phyloP scores from a whole-genome alignment of 2,797 vertebrate species.

The Mus spretus region DNA sequence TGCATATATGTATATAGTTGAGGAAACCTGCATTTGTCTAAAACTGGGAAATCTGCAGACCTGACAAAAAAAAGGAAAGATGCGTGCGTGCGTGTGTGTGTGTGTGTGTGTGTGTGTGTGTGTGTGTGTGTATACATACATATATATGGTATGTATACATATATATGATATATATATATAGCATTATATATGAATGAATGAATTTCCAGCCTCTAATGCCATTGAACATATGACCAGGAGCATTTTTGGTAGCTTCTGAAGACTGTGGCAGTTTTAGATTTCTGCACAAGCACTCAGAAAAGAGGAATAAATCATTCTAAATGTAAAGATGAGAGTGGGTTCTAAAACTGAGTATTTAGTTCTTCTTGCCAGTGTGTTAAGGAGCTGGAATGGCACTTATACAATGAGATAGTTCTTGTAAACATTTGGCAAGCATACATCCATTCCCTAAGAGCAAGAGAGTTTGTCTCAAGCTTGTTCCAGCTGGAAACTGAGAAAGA shows the following conservation, averaged over 20 bases:
- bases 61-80: constrained; percentile 44
- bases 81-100: not conserved
- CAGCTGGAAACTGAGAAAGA: constrained; percentile 63
- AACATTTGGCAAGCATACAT: constrained; percentile 85
- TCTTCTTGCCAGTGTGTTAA: constrained; percentile 82
- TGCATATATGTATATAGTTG: constrained; percentile 18
- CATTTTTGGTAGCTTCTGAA: not conserved
- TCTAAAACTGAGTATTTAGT: constrained; percentile 85
- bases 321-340: constrained; percentile 78
- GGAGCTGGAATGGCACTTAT: constrained; percentile 80
- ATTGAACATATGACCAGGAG: not conserved
- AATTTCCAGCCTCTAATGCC: not conserved
- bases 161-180: not conserved
- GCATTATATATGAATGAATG: not conserved
- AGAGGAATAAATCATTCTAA: constrained; percentile 57
- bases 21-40: constrained; percentile 46
- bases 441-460: constrained; percentile 64
- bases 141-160: too few relatives aligned
- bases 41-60: constrained; percentile 61
- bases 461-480: constrained; percentile 66
- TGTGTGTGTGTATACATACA: too few relatives aligned
- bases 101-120: too few relatives aligned
- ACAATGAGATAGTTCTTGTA: constrained; percentile 85
- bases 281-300: constrained; percentile 65
- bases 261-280: constrained; percentile 22